Percentiles rank a stretch among this genome's conserved stretches.
Conservation (phyloP, 1,140 invertebrate species). For the Hermetia illucens region DNA sequence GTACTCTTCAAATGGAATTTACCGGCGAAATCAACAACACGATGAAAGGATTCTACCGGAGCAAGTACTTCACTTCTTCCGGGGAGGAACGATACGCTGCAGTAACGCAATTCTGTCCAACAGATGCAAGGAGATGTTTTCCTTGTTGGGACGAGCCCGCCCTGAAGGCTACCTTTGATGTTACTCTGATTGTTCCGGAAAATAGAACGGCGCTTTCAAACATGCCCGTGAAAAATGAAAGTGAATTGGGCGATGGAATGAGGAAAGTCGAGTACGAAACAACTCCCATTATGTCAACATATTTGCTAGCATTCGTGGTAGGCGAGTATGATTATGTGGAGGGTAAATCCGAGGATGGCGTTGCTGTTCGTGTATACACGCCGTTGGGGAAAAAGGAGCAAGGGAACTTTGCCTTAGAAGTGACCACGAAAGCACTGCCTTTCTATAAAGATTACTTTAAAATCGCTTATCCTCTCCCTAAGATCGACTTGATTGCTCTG, state of each 20-base stretch:
- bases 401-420: slow-evolving; percentile 34
- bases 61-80: slow-evolving; percentile 50
- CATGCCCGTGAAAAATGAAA: slow-evolving; percentile 56
- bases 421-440: slow-evolving; percentile 21
- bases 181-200: slow-evolving; percentile 59
- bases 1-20: slow-evolving; percentile 42
- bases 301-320: slow-evolving; percentile 52
- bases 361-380: slow-evolving; percentile 37
- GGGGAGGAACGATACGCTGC: slow-evolving; percentile 59
- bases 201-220: slow-evolving; percentile 72
- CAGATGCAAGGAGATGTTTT: slow-evolving; percentile 79
- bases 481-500: slow-evolving; percentile 47
- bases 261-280: slow-evolving; percentile 33
- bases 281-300: slow-evolving; percentile 54
- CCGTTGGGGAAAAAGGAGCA: slow-evolving; percentile 41
- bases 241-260: slow-evolving; percentile 21
- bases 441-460: slow-evolving; percentile 32
- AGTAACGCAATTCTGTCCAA: slow-evolving; percentile 71
- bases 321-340: slow-evolving; percentile 69
- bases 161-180: slow-evolving; percentile 81
- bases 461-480: slow-evolving; percentile 33
- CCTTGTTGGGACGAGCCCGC: slow-evolving; percentile 94
- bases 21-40: slow-evolving; percentile 73
- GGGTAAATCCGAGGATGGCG: slow-evolving; percentile 7
- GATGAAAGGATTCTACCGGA: slow-evolving; percentile 81